Conservation (phyloP, 2,113 vertebrate species). For the Hyperopisus bebe region DNA sequence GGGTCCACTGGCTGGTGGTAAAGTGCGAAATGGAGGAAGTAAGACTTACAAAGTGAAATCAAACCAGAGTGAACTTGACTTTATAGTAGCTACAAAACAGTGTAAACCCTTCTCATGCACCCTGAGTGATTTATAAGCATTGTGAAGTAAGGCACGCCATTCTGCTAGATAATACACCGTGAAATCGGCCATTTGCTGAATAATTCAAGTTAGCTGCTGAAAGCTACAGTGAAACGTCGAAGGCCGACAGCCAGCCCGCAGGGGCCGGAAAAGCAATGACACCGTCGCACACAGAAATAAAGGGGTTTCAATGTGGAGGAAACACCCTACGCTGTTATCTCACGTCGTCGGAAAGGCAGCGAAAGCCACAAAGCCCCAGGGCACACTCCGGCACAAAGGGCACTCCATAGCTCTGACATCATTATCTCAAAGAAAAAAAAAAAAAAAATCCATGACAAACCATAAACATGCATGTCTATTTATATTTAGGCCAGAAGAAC, state of each 20-base stretch:
- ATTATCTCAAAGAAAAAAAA: neutral
- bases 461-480: slow-evolving; percentile 1
- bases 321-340: neutral
- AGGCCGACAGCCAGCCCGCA: neutral
- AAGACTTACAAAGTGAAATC: neutral
- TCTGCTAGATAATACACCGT: neutral
- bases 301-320: neutral
- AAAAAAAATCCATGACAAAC: neutral
- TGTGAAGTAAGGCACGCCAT: neutral
- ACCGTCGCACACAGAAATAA: neutral
- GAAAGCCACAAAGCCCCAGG: neutral
- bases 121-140: neutral
- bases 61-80: neutral
- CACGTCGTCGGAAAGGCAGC: neutral
- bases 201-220: neutral
- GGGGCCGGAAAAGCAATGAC: neutral
- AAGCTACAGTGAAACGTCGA: neutral
- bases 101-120: neutral
- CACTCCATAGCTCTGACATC: neutral
- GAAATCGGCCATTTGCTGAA: neutral
- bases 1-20: neutral
- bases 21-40: neutral
- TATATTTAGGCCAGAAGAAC: neutral
- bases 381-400: neutral
- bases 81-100: neutral